Evolutionary conservation across 2,888 invertebrate genomes (phyloP).

Genomic region (Chromoteleia sp.): DNA sequence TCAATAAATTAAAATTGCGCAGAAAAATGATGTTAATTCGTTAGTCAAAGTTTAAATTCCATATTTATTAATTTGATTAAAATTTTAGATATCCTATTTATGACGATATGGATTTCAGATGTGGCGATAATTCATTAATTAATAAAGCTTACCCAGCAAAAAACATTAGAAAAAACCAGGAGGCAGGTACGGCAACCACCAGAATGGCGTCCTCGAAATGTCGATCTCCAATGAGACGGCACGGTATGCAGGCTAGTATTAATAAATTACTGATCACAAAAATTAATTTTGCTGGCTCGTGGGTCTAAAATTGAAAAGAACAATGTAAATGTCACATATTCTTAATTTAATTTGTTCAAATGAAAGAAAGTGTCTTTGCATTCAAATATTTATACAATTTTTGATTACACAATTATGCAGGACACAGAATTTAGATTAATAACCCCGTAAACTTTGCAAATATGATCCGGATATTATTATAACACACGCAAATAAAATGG

Average conservation of each 20-base stretch:
- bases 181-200: conserved; percentile 96
- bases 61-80: neutral
- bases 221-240: conserved; percentile 90
- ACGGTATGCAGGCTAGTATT: conserved; percentile 95
- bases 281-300: conserved; percentile 97
- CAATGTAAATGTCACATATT: conserved; percentile 47
- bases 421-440: conserved; percentile 8
- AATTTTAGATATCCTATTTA: no score
- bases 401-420: no score
- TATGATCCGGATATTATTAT: conserved; percentile 18
- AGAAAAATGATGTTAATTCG: neutral
- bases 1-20: neutral
- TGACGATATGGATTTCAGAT: no score
- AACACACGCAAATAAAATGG: conserved; percentile 31
- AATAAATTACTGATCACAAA: conserved; percentile 96
- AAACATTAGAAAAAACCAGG: conserved; percentile 99
- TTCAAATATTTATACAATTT: no score
- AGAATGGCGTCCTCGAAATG: conserved; percentile 96
- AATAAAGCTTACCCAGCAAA: conserved; percentile 94
- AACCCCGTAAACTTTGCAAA: conserved; percentile 20
- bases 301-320: conserved; percentile 88
- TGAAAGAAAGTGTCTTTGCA: no score
- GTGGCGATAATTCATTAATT: conserved; percentile 7
- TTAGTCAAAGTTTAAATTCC: neutral
- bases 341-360: neutral